phyloP scores from a whole-genome alignment of 2,888 invertebrate species.

The Lithophane ornitopus region DNA sequence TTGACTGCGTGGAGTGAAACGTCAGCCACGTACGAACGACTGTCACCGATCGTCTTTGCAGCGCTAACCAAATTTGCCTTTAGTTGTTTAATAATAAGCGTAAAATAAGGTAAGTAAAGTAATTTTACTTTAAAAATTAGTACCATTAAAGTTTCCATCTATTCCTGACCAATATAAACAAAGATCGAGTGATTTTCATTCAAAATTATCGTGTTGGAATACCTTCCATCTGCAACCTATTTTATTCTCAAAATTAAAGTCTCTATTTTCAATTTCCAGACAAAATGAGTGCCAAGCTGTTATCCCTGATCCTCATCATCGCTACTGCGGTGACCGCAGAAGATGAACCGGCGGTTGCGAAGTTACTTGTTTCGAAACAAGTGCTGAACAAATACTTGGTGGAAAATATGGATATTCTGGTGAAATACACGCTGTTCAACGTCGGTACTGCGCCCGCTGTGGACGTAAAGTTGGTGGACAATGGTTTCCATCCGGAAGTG shows the following conservation, averaged over 20 bases:
- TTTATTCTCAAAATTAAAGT: slow-evolving; percentile 37
- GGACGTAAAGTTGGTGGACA: slow-evolving; percentile 96
- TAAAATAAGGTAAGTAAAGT: slow-evolving; percentile 69
- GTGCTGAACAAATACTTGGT: slow-evolving; percentile 98
- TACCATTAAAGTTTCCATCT: slow-evolving; percentile 4
- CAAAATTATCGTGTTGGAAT: slow-evolving; percentile 53
- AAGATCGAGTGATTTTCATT: slow-evolving; percentile 63
- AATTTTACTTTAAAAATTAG: slow-evolving; percentile 29
- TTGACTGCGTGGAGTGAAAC: slow-evolving; percentile 89
- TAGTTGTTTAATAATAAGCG: slow-evolving; percentile 66
- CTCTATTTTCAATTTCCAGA: slow-evolving; percentile 76
- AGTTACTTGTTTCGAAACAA: slow-evolving; percentile 97
- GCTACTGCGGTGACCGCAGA: slow-evolving; percentile 88
- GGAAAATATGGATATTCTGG: slow-evolving; percentile 98
- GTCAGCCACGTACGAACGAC: slow-evolving; percentile 88
- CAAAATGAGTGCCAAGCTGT: slow-evolving; percentile 85
- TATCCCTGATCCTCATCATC: slow-evolving; percentile 86
- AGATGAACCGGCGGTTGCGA: slow-evolving; percentile 94
- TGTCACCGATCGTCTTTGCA: slow-evolving; percentile 75
- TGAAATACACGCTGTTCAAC: slow-evolving; percentile 98
- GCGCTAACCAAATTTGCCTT: slow-evolving; percentile 56
- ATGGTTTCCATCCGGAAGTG: slow-evolving; percentile 97
- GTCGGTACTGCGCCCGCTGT: slow-evolving; percentile 97
- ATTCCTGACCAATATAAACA: neutral
- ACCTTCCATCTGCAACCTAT: slow-evolving; percentile 47